Evolutionary conservation across 2,888 invertebrate genomes (phyloP).

Genomic region (Lutraria lutraria): DNA sequence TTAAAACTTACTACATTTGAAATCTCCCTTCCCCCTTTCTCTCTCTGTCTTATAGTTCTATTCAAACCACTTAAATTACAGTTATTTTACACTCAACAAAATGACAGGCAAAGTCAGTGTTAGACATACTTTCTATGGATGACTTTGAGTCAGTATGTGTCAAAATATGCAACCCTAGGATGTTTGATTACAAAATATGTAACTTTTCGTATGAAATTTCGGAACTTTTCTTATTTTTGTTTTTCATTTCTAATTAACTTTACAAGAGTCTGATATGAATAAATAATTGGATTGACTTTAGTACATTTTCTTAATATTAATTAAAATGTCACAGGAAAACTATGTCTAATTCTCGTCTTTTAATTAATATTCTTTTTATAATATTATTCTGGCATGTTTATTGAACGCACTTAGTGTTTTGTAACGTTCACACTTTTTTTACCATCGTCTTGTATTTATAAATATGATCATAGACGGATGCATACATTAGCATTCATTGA

Average conservation of each 20-base stretch:
- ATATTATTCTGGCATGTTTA: background rate
- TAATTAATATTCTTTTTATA: background rate
- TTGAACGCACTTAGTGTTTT: background rate
- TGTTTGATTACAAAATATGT: too few species aligned
- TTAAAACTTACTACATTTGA: too few species aligned
- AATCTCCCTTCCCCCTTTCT: too few species aligned
- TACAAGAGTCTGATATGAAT: background rate
- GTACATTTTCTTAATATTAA: background rate
- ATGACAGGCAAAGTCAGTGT: too few species aligned
- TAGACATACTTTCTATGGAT: too few species aligned
- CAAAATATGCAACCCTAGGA: too few species aligned
- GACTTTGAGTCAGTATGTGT: too few species aligned
- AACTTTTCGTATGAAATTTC: too few species aligned
- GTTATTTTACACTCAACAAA: too few species aligned
- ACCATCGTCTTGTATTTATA: background rate
- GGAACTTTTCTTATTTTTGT: background rate
- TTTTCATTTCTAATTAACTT: background rate
- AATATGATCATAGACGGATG: background rate
- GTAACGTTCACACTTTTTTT: background rate
- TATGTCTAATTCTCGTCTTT: background rate
- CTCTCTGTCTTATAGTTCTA: too few species aligned
- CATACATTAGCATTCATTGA: constrained; percentile 31
- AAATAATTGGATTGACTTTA: background rate
- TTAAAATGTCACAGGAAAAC: background rate
- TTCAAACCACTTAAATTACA: too few species aligned